Evolutionary conservation across 64 coral and sea anemone genomes (phyloP), one percentile per base, ranked within the genome.

Genomic region (Montipora foliosa): DNA sequence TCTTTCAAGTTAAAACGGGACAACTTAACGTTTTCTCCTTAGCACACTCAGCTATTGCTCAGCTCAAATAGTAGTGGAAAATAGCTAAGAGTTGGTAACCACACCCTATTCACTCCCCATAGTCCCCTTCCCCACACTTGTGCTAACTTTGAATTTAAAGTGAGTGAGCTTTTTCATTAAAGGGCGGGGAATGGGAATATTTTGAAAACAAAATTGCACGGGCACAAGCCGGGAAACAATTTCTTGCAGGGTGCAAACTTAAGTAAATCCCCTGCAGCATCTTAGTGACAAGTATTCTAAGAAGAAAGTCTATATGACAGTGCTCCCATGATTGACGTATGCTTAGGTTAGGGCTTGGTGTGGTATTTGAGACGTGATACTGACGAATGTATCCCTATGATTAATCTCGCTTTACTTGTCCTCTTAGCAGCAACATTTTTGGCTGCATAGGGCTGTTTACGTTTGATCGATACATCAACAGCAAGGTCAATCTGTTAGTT

Each of bases 401-500:
- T 80, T 80, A 80, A 47, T 49, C 49, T 80, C 78, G 46, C 76
- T 79, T 79, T 79, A 79, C 76, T 79, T 79, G 53, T 79, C 76
- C 76, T 8, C 17, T 79, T 49, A 14, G 45, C 76, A 79, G 45
- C 16, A 45, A 79, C 76, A 79, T 79, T 49, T 79, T 77, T 80
- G 67, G 74, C 92, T 89, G 88, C 53, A 57, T 57, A 57, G 53
- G 82, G 85, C 67, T 88, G 83, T 57, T 79, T 78, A 22, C 75
- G 59, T 67, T 82, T 94, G 68, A 79, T 94, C 49, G 67, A 19
- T 80, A 69, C 84, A 87, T 79, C 77, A 67, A 80, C 8, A 71
- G 29, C 76, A 70, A 94, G 68, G 47, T 78, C 92, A 70, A 88
- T 57, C 53, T 57, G 2, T 57, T 57, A 57, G 53, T 57, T 57